Evolutionary conservation across 2,797 vertebrate genomes (phyloP).

Genomic region (Craterocephalus amniculus): DNA sequence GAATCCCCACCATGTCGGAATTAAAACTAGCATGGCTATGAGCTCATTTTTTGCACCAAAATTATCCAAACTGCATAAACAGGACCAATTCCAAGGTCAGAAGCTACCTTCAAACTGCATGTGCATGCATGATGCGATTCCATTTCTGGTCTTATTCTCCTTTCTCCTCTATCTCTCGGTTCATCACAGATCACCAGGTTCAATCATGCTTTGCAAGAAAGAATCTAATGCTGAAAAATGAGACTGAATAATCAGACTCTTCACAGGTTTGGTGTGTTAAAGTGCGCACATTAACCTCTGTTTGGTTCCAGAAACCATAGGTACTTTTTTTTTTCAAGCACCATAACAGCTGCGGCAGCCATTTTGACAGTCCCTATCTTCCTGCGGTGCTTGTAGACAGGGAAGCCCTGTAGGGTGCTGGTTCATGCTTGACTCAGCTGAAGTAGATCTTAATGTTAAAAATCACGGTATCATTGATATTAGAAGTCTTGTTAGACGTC

Average conservation of each 20-base stretch:
- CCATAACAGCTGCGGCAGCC: neutral
- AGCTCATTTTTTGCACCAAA: no score
- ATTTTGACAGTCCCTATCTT: neutral
- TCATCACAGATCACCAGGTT: neutral
- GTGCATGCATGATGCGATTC: neutral
- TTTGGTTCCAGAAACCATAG: neutral
- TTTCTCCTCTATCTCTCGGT: neutral
- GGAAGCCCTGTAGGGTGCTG: slow-evolving; percentile 5
- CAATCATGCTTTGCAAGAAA: neutral
- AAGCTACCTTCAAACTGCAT: neutral
- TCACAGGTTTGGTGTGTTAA: neutral
- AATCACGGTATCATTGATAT: neutral
- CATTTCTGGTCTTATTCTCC: neutral
- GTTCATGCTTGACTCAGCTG: neutral
- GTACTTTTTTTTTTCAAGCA: neutral
- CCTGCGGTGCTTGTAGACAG: neutral
- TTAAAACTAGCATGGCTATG: neutral
- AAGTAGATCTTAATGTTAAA: neutral
- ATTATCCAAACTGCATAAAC: neutral
- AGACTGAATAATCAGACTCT: neutral
- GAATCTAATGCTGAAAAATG: neutral
- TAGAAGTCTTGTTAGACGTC: neutral
- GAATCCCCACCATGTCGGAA: neutral
- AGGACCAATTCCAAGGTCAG: neutral
- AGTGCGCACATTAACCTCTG: neutral